Evolutionary conservation across 2,797 vertebrate genomes (phyloP).

Genomic region (Hyperoplus immaculatus): DNA sequence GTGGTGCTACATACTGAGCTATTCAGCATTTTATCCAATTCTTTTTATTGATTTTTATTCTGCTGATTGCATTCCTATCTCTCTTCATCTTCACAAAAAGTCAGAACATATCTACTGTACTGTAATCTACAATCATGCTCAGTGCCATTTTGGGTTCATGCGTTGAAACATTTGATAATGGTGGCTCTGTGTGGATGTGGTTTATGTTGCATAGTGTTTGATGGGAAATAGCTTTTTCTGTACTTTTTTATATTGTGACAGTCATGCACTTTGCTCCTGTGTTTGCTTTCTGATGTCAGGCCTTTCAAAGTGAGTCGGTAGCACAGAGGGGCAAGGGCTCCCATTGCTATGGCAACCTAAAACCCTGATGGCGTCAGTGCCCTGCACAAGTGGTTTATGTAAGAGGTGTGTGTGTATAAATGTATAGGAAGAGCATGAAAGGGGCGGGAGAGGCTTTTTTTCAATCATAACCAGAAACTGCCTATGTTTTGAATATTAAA

Average conservation of each 20-base stretch:
- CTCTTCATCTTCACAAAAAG: background rate
- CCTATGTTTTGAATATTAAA: constrained; percentile 26
- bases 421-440: constrained; percentile 10
- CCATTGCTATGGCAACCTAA: constrained; percentile 71
- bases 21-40: no score
- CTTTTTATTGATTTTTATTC: background rate
- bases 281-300: constrained; percentile 44
- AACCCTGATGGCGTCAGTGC: constrained; percentile 52
- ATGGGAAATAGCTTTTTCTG: background rate
- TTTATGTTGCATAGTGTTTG: background rate
- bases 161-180: background rate
- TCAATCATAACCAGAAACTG: constrained; percentile 14
- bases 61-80: background rate
- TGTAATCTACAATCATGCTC: no score
- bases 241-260: constrained; percentile 24
- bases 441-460: background rate
- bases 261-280: constrained; percentile 19
- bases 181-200: background rate
- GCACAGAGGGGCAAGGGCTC: constrained; percentile 44
- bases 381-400: constrained; percentile 10
- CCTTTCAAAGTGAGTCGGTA: constrained; percentile 49
- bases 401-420: constrained; percentile 11
- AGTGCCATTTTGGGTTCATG: background rate
- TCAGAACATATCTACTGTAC: no score
- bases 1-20: no score